A percentile compares a stretch with the other conserved stretches of the same genome.
These are phyloP conservation scores for Amphipyra tragopoginis DNA, from an alignment of 2,888 invertebrate species.

Conservation along the genomic window DNA sequence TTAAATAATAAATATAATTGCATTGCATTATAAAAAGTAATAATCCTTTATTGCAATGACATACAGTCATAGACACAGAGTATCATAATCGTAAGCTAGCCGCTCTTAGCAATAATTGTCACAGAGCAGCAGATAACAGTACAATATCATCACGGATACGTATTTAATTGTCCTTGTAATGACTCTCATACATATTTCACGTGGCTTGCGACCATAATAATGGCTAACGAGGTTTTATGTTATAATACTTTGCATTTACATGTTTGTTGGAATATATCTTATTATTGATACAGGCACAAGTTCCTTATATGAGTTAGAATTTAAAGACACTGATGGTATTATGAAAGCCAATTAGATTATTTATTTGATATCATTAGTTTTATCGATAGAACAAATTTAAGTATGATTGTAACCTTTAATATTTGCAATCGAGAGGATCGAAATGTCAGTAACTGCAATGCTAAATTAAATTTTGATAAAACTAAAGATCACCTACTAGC, in stretches of 20 bases:
- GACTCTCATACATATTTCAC: conserved; percentile 45
- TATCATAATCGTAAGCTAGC: conserved; percentile 29
- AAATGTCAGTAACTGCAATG: conserved; percentile 38
- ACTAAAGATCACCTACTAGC: conserved; percentile 5
- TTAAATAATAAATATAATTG: conserved; percentile 36
- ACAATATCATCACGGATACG: conserved; percentile 46
- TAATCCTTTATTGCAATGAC: conserved; percentile 35
- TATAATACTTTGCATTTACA: conserved; percentile 13
- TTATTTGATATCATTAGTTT: conserved; percentile 17
- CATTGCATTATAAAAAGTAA: conserved; percentile 39
- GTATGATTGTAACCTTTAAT: conserved; percentile 34
- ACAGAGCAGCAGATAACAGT: conserved; percentile 31
- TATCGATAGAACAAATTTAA: conserved; percentile 24
- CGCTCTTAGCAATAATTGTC: conserved; percentile 49
- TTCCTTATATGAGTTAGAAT: conserved; percentile 18
- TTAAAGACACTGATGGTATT: conserved; percentile 17
- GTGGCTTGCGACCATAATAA: conserved; percentile 19
- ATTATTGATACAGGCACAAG: conserved; percentile 7
- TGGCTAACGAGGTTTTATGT: conserved; percentile 30
- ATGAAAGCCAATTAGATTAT: conserved; percentile 25
- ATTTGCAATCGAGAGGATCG: conserved; percentile 29
- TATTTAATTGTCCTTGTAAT: conserved; percentile 43
- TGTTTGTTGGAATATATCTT: conserved; percentile 18
- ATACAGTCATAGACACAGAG: conserved; percentile 10
- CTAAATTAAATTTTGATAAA: conserved; percentile 12